phyloP scores from a whole-genome alignment of 2,113 vertebrate species.

The Aphyosemion australe region DNA sequence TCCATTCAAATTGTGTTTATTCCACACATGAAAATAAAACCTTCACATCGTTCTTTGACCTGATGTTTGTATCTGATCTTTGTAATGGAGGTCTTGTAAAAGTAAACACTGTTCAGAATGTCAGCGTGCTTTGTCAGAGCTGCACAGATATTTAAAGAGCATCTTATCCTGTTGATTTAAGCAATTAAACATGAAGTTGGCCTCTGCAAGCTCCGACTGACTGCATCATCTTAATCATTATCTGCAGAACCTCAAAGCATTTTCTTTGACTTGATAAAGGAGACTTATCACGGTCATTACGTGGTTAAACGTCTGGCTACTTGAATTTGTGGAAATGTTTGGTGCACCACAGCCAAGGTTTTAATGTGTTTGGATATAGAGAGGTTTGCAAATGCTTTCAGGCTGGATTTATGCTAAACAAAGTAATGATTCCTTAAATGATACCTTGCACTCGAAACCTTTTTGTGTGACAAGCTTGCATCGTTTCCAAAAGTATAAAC shows the following conservation, averaged over 20 bases:
- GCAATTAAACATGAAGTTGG: conserved; percentile 84
- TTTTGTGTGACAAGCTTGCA: conserved; percentile 32
- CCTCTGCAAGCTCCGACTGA: conserved; percentile 75
- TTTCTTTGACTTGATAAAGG: conserved; percentile 76
- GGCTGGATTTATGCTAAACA: conserved; percentile 62
- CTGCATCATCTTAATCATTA: conserved; percentile 83
- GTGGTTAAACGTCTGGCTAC: conserved; percentile 80
- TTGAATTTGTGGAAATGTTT: conserved; percentile 69
- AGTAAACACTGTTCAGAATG: conserved; percentile 72
- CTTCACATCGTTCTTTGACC: conserved; percentile 45
- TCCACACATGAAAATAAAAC: conserved; percentile 18
- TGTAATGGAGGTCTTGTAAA: conserved; percentile 69
- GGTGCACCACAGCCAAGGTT: conserved; percentile 54
- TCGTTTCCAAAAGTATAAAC: conserved; percentile 44
- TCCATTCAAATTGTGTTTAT: conserved; percentile 18
- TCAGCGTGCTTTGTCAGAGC: conserved; percentile 70
- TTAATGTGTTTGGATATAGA: conserved; percentile 71
- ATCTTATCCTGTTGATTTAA: conserved; percentile 83
- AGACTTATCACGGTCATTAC: conserved; percentile 79
- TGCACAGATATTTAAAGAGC: conserved; percentile 75
- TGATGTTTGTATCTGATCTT: conserved; percentile 62
- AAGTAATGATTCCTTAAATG: conserved; percentile 61
- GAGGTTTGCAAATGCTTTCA: conserved; percentile 62
- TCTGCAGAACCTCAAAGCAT: conserved; percentile 80
- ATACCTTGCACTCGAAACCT: conserved; percentile 42